Percentiles rank a stretch among this genome's conserved stretches.
Conservation (phyloP, 2,113 vertebrate genomes). For the Rostratula benghalensis region DNA sequence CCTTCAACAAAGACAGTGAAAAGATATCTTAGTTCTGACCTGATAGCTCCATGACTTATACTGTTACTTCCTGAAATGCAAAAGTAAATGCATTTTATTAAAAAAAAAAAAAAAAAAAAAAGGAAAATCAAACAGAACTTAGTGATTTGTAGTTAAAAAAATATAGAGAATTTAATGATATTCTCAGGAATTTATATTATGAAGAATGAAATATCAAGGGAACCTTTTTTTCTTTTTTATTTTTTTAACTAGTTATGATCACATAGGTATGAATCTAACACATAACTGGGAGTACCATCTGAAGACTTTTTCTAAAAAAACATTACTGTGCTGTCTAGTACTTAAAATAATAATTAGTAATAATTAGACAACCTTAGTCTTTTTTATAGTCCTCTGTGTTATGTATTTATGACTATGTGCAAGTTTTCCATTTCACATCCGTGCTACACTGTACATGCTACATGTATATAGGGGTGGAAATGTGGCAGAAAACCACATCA, state of each 20-base stretch:
- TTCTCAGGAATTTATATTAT: background rate
- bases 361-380: background rate
- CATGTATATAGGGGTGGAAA: background rate
- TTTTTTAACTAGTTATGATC: background rate
- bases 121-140: background rate
- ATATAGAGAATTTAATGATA: background rate
- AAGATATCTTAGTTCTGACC: background rate
- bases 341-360: background rate
- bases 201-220: slow-evolving; percentile 10
- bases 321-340: background rate
- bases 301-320: background rate
- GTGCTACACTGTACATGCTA: background rate
- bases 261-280: background rate
- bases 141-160: slow-evolving; percentile 8
- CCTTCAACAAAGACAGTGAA: background rate
- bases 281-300: background rate
- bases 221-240: background rate
- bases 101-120: background rate
- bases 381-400: background rate
- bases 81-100: background rate
- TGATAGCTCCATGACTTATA: background rate
- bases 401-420: background rate
- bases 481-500: background rate
- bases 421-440: background rate
- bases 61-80: background rate